phyloP scores from a whole-genome alignment of 2,113 vertebrate species.

The Capricornis sumatraensis region DNA sequence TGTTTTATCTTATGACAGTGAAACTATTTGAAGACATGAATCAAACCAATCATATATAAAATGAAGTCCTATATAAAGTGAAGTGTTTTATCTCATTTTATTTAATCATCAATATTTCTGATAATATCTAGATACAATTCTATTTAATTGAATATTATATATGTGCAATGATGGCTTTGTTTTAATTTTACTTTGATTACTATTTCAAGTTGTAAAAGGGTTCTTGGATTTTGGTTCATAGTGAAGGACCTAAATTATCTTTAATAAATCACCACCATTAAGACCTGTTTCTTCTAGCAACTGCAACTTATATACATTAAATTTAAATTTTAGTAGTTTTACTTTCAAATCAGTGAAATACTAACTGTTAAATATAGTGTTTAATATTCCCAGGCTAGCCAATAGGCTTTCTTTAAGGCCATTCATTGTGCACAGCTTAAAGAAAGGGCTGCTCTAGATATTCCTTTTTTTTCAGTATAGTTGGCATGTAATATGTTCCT shows the following conservation, averaged over 20 bases:
- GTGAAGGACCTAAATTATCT: background rate
- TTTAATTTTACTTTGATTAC: constrained; percentile 12
- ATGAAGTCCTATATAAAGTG: background rate
- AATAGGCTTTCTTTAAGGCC: background rate
- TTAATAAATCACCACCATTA: background rate
- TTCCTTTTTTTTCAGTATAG: background rate
- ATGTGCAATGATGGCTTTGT: background rate
- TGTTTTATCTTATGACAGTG: background rate
- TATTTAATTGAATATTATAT: background rate
- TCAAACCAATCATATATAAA: background rate
- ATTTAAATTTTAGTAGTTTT: background rate
- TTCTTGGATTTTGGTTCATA: background rate
- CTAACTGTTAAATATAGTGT: background rate
- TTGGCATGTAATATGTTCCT: background rate
- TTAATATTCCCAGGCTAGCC: background rate
- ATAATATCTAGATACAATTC: background rate
- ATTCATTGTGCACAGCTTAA: rapidly evolving
- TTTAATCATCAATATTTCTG: background rate
- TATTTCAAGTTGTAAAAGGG: background rate
- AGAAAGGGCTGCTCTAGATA: background rate
- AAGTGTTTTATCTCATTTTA: background rate
- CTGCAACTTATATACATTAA: background rate
- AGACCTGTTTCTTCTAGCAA: background rate
- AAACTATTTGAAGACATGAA: background rate
- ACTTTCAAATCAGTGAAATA: background rate